A percentile compares a stretch with the other conserved stretches of the same genome.
These are phyloP conservation scores for Eugnorisma glareosa DNA, from an alignment of 2,888 invertebrate genomes.

Conservation along the genomic window DNA sequence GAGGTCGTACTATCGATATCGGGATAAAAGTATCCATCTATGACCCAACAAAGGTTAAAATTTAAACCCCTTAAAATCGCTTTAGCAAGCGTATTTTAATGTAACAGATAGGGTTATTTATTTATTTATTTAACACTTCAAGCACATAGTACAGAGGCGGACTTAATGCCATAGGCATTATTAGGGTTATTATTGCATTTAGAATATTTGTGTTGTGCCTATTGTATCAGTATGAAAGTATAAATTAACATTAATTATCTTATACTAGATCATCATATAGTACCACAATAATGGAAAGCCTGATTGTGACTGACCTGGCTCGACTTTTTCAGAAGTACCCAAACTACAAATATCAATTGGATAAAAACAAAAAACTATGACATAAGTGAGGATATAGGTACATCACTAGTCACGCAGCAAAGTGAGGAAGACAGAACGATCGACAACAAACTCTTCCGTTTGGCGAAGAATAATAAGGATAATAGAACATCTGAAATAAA, in stretches of 20 bases:
- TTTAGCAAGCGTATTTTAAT: background rate
- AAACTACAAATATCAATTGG: background rate
- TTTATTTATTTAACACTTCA: no score
- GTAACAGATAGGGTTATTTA: no score
- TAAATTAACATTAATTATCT: background rate
- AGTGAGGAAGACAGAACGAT: background rate
- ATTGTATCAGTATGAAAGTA: background rate
- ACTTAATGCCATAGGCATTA: no score
- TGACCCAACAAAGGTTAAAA: background rate
- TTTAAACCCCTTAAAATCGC: background rate
- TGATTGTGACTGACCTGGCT: background rate
- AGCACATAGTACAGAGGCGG: no score
- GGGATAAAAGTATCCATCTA: background rate
- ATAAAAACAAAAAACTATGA: background rate
- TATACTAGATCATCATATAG: background rate
- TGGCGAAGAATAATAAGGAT: background rate
- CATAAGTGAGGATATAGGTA: background rate
- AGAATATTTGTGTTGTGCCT: background rate
- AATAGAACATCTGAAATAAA: background rate
- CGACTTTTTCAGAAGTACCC: background rate
- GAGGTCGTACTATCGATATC: background rate
- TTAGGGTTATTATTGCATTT: background rate
- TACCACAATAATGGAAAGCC: background rate
- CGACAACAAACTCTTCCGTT: background rate
- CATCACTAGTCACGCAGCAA: background rate